These are phyloP conservation scores for Paramormyrops hopkinsi DNA, from an alignment of 2,797 vertebrate species.

Conservation along the genomic window DNA sequence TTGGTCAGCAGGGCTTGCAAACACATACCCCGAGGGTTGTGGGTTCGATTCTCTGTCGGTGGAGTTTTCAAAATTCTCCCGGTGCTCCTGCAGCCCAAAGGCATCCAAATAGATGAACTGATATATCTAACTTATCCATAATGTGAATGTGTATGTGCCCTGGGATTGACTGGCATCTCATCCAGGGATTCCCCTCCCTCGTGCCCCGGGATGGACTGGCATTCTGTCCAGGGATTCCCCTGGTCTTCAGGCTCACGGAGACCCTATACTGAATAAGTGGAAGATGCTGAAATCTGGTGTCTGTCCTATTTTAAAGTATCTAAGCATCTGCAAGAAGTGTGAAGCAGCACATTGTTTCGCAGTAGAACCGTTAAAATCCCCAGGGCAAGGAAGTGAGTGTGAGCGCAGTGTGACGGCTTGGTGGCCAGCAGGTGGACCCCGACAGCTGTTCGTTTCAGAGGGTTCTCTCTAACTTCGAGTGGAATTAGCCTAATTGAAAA, in stretches of 20 bases:
- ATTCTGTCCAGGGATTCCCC: not conserved
- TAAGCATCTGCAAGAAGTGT: not conserved
- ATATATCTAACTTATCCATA: not conserved
- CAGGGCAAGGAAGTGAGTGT: slow-evolving; percentile 40
- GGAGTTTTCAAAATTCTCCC: not conserved
- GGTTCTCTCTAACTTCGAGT: not conserved
- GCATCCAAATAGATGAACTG: not conserved
- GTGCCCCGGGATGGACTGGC: not conserved
- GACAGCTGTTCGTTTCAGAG: not conserved
- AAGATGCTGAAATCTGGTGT: slow-evolving; percentile 73
- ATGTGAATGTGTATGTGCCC: not conserved
- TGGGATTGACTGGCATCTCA: not conserved
- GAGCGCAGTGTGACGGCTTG: slow-evolving; percentile 12
- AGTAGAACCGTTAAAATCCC: not conserved
- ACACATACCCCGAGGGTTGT: not conserved
- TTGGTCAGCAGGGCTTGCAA: not conserved
- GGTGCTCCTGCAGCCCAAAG: slow-evolving; percentile 52
- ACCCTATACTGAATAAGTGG: slow-evolving; percentile 27
- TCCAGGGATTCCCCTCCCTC: not conserved
- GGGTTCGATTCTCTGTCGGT: not conserved
- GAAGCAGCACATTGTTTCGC: not conserved
- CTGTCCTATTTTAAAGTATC: not conserved
- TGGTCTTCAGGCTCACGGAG: not conserved
- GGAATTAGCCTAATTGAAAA: slow-evolving; percentile 53
- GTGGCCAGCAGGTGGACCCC: not conserved